Evolutionary conservation across 2,797 vertebrate species (phyloP).

Genomic region (Furcifer pardalis): DNA sequence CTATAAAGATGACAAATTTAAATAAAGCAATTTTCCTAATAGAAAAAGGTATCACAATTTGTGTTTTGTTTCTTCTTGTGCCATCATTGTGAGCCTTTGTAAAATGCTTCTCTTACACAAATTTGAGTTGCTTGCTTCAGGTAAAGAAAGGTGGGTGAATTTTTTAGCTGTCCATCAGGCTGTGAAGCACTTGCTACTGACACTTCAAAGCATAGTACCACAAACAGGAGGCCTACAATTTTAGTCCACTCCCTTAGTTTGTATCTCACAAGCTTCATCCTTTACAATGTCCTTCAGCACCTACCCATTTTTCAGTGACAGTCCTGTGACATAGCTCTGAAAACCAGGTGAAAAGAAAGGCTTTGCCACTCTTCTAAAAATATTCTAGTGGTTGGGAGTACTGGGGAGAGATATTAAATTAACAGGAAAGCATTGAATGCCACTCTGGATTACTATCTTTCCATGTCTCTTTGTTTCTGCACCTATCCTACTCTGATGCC

Average conservation of each 20-base stretch:
- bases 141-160: background rate
- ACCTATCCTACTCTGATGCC: background rate
- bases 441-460: background rate
- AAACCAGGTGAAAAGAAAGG: background rate
- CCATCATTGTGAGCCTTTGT: background rate
- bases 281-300: background rate
- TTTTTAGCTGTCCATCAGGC: background rate
- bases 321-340: background rate
- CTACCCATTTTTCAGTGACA: background rate
- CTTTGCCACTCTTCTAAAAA: background rate
- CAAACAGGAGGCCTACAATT: background rate
- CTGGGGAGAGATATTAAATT: background rate
- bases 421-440: background rate
- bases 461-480: background rate
- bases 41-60: constrained; percentile 23
- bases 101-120: background rate
- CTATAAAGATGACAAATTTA: constrained; percentile 5
- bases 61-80: constrained; percentile 8
- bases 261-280: background rate
- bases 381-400: background rate
- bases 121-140: background rate
- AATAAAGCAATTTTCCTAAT: background rate
- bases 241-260: background rate
- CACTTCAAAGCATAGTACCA: background rate
- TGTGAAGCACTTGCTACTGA: background rate